A percentile compares a stretch with the other conserved stretches of the same genome.
Conservation (phyloP, 2,888 invertebrate species). For the Diabrotica balteata region DNA sequence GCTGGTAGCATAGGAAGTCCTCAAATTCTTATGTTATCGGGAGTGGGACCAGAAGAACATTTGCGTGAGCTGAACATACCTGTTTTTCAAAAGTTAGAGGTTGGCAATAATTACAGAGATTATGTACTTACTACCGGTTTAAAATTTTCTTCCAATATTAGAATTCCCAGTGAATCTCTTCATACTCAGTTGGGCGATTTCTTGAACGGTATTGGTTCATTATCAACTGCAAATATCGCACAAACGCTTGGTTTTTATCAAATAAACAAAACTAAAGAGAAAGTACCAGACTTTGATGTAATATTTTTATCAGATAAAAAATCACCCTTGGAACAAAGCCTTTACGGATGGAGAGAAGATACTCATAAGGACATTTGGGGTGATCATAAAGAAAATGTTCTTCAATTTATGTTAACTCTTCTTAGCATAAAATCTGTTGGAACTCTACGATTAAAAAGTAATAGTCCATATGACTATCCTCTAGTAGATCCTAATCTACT, state of each 20-base stretch:
- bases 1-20: slow-evolving; percentile 84
- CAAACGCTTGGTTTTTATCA: slow-evolving; percentile 1
- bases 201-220: slow-evolving; percentile 27
- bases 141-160: slow-evolving; percentile 72
- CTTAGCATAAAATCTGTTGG: slow-evolving; percentile 60
- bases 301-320: neutral
- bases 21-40: slow-evolving; percentile 83
- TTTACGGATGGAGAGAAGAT: neutral
- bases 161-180: slow-evolving; percentile 42
- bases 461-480: slow-evolving; percentile 56
- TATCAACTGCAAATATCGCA: neutral
- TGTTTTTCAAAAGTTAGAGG: slow-evolving; percentile 71
- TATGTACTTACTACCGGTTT: slow-evolving; percentile 72
- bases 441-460: slow-evolving; percentile 62
- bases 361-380: neutral
- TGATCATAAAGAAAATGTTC: neutral
- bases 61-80: slow-evolving; percentile 66
- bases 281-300: neutral
- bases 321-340: neutral
- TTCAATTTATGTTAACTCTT: neutral
- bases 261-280: neutral
- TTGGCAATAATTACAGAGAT: slow-evolving; percentile 80
- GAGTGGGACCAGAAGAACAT: slow-evolving; percentile 72
- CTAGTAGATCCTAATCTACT: slow-evolving; percentile 73
- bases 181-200: slow-evolving; percentile 65